Percentiles rank a stretch among this genome's conserved stretches.
These are phyloP conservation scores for Thereuonema tuberculata DNA, from an alignment of 1,140 invertebrate genomes.

Conservation along the genomic window DNA sequence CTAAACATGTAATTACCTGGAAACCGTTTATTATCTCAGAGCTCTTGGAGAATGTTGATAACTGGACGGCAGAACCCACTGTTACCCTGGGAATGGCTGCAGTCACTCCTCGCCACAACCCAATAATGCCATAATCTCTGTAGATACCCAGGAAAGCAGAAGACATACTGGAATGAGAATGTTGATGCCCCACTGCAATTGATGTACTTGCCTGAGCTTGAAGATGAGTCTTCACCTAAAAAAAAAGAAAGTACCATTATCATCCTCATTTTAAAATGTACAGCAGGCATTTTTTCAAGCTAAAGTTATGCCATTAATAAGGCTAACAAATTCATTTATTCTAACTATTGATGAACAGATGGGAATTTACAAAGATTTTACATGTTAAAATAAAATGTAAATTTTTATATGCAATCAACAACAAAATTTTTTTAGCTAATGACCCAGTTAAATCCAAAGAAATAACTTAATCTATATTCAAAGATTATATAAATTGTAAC, in stretches of 20 bases:
- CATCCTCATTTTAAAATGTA: too few species aligned
- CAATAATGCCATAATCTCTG: slow-evolving; percentile 47
- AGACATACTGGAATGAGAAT: slow-evolving; percentile 51
- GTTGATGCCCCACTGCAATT: slow-evolving; percentile 81
- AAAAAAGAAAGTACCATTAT: slow-evolving; percentile 11
- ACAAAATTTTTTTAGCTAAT: too few species aligned
- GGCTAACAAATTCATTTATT: too few species aligned
- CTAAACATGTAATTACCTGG: slow-evolving; percentile 19
- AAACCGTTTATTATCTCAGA: slow-evolving; percentile 23
- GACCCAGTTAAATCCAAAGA: too few species aligned
- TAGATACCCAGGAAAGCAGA: slow-evolving; percentile 54
- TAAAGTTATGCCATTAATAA: too few species aligned
- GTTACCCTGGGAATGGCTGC: slow-evolving; percentile 61
- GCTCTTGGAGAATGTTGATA: slow-evolving; percentile 54
- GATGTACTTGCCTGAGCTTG: slow-evolving; percentile 53
- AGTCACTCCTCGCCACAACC: slow-evolving; percentile 59
- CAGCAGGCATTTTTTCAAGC: too few species aligned
- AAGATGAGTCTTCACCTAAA: slow-evolving; percentile 70
- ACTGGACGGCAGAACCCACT: slow-evolving; percentile 71
- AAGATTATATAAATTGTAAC: too few species aligned
- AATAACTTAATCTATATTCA: too few species aligned
- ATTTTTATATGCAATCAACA: too few species aligned
- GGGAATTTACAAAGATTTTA: too few species aligned
- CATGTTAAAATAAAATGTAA: too few species aligned
- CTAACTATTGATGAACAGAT: too few species aligned